Percentiles rank a stretch among this genome's conserved stretches.
These are phyloP conservation scores for Lasioglossum villosulum DNA, from an alignment of 2,888 invertebrate genomes.

Conservation along the genomic window DNA sequence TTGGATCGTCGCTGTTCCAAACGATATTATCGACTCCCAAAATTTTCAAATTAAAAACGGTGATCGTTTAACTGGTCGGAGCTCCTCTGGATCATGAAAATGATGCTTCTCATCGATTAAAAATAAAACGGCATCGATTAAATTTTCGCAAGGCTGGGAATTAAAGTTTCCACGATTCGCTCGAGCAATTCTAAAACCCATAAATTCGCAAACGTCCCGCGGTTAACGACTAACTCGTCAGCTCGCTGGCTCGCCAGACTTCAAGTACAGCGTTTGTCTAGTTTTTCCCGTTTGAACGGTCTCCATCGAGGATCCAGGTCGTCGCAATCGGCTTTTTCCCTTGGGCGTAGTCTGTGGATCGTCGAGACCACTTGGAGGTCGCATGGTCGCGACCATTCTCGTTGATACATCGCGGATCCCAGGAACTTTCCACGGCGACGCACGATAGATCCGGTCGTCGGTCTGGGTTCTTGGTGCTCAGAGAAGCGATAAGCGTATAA, in stretches of 20 bases:
- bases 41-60: not conserved
- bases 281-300: not conserved
- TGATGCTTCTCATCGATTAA: too few species aligned
- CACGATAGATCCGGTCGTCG: slow-evolving; percentile 56
- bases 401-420: not conserved
- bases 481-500: slow-evolving; percentile 64
- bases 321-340: not conserved
- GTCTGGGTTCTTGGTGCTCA: slow-evolving; percentile 51
- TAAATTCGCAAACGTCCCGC: not conserved
- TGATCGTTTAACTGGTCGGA: not conserved
- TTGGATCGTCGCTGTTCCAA: not conserved
- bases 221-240: not conserved
- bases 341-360: not conserved
- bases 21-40: not conserved
- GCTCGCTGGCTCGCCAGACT: not conserved
- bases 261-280: not conserved
- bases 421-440: slow-evolving; percentile 24
- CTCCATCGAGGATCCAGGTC: not conserved
- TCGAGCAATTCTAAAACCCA: not conserved
- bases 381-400: slow-evolving; percentile 7
- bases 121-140: too few species aligned
- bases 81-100: too few species aligned
- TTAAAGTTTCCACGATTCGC: not conserved
- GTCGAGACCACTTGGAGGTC: slow-evolving; percentile 1
- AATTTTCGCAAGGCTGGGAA: not conserved